Base-by-base conservation (phyloP, 2,888 invertebrate genomes). In the Megalurothrips usitatus region DNA sequence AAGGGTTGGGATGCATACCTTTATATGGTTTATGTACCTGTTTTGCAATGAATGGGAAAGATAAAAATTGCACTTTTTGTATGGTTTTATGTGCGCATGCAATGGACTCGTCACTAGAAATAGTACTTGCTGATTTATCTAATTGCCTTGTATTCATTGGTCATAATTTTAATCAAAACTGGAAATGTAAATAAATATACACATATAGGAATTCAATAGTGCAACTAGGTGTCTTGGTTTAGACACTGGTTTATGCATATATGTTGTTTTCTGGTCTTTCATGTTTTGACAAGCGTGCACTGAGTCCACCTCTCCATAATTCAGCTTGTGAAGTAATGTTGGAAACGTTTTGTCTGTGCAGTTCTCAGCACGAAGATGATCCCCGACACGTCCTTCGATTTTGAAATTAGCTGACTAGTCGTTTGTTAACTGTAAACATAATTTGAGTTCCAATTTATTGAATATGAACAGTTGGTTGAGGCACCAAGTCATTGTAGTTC, bases 321-420 rank as follows among this genome's bases (percentile, higher is more conserved):
- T 23, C 68, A 75, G 68, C 26, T 58, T 75, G 68, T 75, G n/a
- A 23, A 75, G 68, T 75, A 75, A 75, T 75, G 68, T 75, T 75
- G 68, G 68, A 23, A 26, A 75, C 68, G 23, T 75, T 75, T 75
- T 75, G 68, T 75, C 23, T 75, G 68, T 75, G 68, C 68, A 75
- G 68, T 75, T 75, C 68, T 75, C 68, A 26, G 68, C 68, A 75
- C 68, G 68, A 75, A 75, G 68, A 75, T 75, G 68, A 75, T 19
- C 68, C 68, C 68, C 26, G 68, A 75, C 68, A 26, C 68, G 68
- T 12, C 68, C 68, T 75, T 75, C 68, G 12, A 12, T 75, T 75
- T 23, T 26, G 23, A 75, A 26, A 26, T 23, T 75, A 75, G 68
- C 23, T 75, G 10, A 26, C 68, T 75, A 75, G 68, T 75, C 68